phyloP scores from a whole-genome alignment of 53 echinoderm and acorn worm species.

The Crossaster papposus region DNA sequence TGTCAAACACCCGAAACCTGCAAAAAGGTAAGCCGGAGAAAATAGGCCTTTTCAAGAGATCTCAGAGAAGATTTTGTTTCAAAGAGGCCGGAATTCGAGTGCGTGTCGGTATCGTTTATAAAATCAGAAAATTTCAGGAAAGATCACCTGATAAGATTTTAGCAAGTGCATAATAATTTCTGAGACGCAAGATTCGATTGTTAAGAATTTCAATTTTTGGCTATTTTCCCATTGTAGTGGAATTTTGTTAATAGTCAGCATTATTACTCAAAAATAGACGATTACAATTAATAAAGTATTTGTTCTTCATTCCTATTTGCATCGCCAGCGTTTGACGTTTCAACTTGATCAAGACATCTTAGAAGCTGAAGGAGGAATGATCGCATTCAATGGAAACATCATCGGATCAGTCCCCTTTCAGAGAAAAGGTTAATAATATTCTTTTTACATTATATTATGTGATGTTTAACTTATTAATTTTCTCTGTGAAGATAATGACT shows the following conservation, averaged over 20 bases:
- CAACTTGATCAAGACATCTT: slow-evolving; percentile 3
- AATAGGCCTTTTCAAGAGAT: too few relatives aligned
- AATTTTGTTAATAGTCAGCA: background rate
- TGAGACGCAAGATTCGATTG: background rate
- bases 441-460: too few relatives aligned
- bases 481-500: too few relatives aligned
- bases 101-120: too few relatives aligned
- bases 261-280: too few relatives aligned
- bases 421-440: slow-evolving; percentile 7
- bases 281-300: background rate
- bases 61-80: background rate
- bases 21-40: slow-evolving; percentile 27
- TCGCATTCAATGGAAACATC: slow-evolving; percentile 23
- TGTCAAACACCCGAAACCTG: slow-evolving; percentile 24
- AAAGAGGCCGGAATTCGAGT: too few relatives aligned
- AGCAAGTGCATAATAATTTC: too few relatives aligned
- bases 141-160: too few relatives aligned
- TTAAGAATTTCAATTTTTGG: background rate
- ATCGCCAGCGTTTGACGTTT: slow-evolving; percentile 27
- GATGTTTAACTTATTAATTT: too few relatives aligned
- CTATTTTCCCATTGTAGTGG: too few relatives aligned
- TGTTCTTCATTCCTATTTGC: background rate
- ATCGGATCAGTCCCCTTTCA: slow-evolving; percentile 26
- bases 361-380: slow-evolving; percentile 22
- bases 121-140: too few relatives aligned